These are phyloP conservation scores for Uloborus diversus DNA, from an alignment of 1,140 invertebrate species.

Conservation along the genomic window DNA sequence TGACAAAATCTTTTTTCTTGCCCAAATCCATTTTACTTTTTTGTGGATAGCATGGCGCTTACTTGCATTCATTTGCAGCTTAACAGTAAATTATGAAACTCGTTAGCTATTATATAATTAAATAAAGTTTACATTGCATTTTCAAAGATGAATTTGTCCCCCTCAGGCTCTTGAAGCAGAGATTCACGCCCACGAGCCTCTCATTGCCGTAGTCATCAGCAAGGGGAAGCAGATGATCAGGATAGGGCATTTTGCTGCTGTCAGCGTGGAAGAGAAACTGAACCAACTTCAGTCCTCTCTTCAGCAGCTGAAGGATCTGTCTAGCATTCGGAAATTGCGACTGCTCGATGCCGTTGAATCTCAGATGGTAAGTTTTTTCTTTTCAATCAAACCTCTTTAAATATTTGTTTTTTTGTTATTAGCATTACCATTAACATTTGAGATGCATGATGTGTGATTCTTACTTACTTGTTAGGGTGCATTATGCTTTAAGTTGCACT, in stretches of 20 bases:
- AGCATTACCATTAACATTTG: background rate
- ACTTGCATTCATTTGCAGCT: too few species aligned
- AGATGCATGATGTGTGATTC: background rate
- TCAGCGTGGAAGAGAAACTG: constrained; percentile 75
- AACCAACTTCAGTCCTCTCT: constrained; percentile 64
- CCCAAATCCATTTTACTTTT: too few species aligned
- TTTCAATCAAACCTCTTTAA: background rate
- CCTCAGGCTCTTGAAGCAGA: constrained; percentile 85
- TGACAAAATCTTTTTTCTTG: too few species aligned
- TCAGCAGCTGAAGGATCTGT: constrained; percentile 74
- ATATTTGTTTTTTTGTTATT: constrained; percentile 56
- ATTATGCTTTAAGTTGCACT: background rate
- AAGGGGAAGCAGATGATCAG: constrained; percentile 80
- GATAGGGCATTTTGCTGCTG: constrained; percentile 83
- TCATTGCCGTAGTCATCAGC: constrained; percentile 76
- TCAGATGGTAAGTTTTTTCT: constrained; percentile 74
- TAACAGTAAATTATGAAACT: too few species aligned
- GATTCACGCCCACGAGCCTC: constrained; percentile 81
- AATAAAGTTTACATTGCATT: too few species aligned
- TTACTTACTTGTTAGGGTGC: background rate
- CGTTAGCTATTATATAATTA: too few species aligned
- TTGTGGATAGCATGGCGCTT: too few species aligned
- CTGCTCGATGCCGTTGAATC: constrained; percentile 85
- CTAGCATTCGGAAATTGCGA: constrained; percentile 75
- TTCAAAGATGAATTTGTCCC: too few species aligned